phyloP scores from a whole-genome alignment of 2,888 invertebrate species.

The Coleophora deauratella region DNA sequence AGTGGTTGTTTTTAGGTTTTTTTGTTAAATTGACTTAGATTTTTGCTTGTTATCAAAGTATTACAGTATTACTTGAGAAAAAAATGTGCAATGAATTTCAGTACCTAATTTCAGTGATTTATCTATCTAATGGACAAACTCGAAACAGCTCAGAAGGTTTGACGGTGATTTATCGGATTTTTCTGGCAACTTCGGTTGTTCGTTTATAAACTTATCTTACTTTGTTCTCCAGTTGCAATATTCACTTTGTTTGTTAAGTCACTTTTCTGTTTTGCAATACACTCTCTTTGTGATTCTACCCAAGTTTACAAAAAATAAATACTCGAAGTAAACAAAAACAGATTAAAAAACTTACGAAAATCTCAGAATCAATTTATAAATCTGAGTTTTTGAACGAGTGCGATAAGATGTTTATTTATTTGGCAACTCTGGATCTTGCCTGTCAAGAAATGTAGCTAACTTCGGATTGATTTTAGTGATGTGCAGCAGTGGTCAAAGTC shows the following conservation, averaged over 20 bases:
- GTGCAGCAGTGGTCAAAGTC: too few relatives aligned
- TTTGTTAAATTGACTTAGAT: neutral
- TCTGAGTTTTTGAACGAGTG: neutral
- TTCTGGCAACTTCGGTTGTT: constrained; percentile 5
- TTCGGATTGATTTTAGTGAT: constrained; percentile 26
- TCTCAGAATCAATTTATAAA: too few relatives aligned
- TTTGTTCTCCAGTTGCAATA: too few relatives aligned
- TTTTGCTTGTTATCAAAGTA: too few relatives aligned
- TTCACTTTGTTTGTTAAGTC: neutral
- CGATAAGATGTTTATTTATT: constrained; percentile 15
- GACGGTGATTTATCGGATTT: constrained; percentile 2
- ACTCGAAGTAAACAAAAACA: too few relatives aligned
- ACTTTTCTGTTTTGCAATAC: too few relatives aligned
- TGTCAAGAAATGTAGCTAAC: constrained; percentile 19
- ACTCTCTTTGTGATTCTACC: too few relatives aligned
- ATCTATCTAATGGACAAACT: too few relatives aligned
- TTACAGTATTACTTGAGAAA: too few relatives aligned
- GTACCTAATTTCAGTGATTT: neutral
- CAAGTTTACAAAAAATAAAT: too few relatives aligned
- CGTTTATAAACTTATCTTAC: constrained; percentile 4
- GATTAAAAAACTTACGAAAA: too few relatives aligned
- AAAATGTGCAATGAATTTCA: too few relatives aligned
- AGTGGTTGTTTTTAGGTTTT: constrained; percentile 7
- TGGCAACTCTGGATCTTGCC: constrained; percentile 16
- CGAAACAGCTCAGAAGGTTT: neutral